Evolutionary conservation across 2,797 vertebrate species (phyloP), one percentile per base, ranked within the genome.

Genomic region (Geotrypetes seraphini): DNA sequence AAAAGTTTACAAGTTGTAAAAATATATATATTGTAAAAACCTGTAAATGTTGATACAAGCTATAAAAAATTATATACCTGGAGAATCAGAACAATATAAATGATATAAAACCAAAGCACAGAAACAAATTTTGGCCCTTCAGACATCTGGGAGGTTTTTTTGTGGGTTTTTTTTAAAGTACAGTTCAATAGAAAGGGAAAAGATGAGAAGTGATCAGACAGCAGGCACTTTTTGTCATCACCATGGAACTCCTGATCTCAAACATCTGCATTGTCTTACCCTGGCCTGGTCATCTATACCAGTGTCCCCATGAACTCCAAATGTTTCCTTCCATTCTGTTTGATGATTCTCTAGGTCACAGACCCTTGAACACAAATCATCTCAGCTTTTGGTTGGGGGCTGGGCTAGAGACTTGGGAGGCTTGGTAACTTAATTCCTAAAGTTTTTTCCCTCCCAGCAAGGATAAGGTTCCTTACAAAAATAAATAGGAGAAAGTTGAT

Each of bases 331-430:
- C 44, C 49, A 62, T 44, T 62, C 83, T 81, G 84, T 86, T 87
- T 87, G 72, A 91, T 90, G 88, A 87, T 83, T 84, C 75, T 51
- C 75, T 78, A 75, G 88, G 91, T 94, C 87, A 90, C 72, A 71
- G 71, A 87, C 90, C 88, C 81, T 75, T 42, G 46, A 86, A 86
- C 88, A 94, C 91, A 97, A 96, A 94, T 96, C 91, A 94, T 82
- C 73, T 78, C 83, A 74, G 72, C n/a, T 60, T 72, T 67, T 84
- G 34, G 61, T 60, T 71, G 69, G 66, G 63, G 70, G 70, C 61
- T 64, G 63, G 71, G 63, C 59, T 65, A 49, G 52, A 64, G 73
- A 63, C 70, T 67, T 68, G 60, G 60, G 73, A 73, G 43, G 64
- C 68, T 41, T 49, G 86, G 89, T 94, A 98, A 96, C 81, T 71